Evolutionary conservation across 2,797 vertebrate species (phyloP), one percentile per base, ranked within the genome.

Genomic region (Emys orbicularis): DNA sequence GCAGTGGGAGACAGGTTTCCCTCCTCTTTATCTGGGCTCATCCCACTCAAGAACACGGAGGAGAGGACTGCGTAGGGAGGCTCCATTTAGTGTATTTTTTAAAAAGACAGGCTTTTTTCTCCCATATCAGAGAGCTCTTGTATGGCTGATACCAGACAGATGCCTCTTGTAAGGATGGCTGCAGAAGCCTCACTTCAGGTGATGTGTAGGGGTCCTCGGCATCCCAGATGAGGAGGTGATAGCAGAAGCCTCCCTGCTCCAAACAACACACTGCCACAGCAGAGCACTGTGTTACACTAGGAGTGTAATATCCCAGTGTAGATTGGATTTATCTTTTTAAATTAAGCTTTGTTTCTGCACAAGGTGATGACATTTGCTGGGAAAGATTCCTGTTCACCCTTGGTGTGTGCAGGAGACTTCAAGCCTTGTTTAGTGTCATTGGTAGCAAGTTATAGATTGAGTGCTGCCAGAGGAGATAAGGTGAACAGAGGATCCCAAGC

Each of bases 1-100:
- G 52, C 76, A 19, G 81, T 41, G 79, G 81, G 84, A 79, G 94
- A 86, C 53, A 95, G 83, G 76, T 95, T 96, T 95, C 49, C 76
- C 93, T 89, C 89, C 84, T 83, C 83, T 83, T 57, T 81, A 59
- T 76, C 81, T 85, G 91, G 89, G 44, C 56, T 29, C n/a, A 93
- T 94, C 89, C 92, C 92, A 61, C 7, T 49, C 25, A 15, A 76
- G 27, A 77, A 31, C 68, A 80, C 18, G 90, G 95, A 4, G 84
- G 79, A 72, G 79, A 88, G 95, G 88, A 83, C 90, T 92, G 83
- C 27, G 0, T 61, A 72, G 79, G 86, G 91, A 81, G 49, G 27
- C 89, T 95, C 87, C 50, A 56, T 12, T 79, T 74, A 74, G 23
- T 72, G 81, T 23, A 52, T 50, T 82, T 74, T 7, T 76, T 47